phyloP scores from a whole-genome alignment of 2,113 vertebrate genomes.

The Lepisosteus osseus region DNA sequence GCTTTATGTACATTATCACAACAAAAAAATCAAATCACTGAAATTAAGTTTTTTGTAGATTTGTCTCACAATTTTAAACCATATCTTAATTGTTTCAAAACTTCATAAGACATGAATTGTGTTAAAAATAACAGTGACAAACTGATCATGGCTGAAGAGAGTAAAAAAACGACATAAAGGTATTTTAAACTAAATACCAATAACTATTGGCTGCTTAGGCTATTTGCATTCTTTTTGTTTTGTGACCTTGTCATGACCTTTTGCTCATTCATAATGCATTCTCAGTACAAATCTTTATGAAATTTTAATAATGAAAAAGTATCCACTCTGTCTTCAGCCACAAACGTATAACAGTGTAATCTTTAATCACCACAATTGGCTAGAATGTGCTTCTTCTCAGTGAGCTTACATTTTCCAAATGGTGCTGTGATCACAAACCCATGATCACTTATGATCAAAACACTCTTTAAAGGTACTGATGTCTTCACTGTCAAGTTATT shows the following conservation, averaged over 20 bases:
- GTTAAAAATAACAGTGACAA: conserved; percentile 33
- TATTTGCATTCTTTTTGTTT: conserved; percentile 27
- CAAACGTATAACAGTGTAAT: conserved; percentile 44
- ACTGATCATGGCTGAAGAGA: conserved; percentile 42
- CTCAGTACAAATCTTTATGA: conserved; percentile 45
- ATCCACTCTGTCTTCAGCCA: conserved; percentile 28
- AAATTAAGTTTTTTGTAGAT: conserved; percentile 28
- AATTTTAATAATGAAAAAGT: conserved; percentile 52
- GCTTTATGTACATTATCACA: no score
- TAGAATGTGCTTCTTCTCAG: conserved; percentile 24
- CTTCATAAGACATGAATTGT: conserved; percentile 55
- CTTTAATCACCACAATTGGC: conserved; percentile 46
- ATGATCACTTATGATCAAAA: background rate
- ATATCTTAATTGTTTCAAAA: conserved; percentile 12
- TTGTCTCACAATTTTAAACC: no score
- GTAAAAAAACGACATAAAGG: conserved; percentile 23
- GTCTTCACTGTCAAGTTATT: background rate
- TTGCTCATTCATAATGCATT: conserved; percentile 52
- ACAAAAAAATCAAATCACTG: no score
- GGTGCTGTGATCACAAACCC: conserved; percentile 39
- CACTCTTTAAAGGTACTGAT: background rate
- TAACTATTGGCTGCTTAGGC: conserved; percentile 13
- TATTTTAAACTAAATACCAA: conserved; percentile 21
- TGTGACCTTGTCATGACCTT: conserved; percentile 61
- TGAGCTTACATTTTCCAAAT: conserved; percentile 32